Evolutionary conservation across 2,797 vertebrate species (phyloP), one percentile per base, ranked within the genome.

Genomic region (Periparus ater): DNA sequence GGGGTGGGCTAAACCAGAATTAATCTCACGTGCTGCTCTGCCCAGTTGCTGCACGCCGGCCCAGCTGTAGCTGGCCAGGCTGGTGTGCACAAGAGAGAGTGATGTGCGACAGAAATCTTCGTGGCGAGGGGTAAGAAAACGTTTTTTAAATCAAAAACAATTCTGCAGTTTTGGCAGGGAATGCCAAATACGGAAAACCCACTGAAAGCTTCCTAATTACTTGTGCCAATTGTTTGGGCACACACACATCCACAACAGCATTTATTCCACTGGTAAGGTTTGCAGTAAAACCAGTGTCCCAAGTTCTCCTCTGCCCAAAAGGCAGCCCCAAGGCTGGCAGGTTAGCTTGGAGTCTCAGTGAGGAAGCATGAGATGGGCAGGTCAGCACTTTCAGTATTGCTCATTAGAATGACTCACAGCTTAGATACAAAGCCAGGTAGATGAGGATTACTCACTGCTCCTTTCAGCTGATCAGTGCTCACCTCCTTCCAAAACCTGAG

Each of bases 341-440:
- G n/a, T 11, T 92, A 48, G n/a, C 71, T 66, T 44, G 54, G 47
- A 87, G 44, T 78, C 54, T 78, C 34, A 45, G n/a, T 14, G 53
- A 85, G 78, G 66, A 50, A 51, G 15, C 45, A 32, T 4, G 26
- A 86, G 88, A 55, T 13, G 14, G 66, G 63, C 89, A 96, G 76
- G 84, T 91, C 81, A 63, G 73, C 44, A 5, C 61, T 86, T 88
- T 44, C 47, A 50, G 61, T 51, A 27, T 32, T 72, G 42, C 89
- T 92, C 78, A 58, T 91, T 80, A 65, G 44, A 62, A 54, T 93
- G 94, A 94, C 70, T 92, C 85, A 93, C 36, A 50, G n/a, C 11
- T 87, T 53, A 50, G 89, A 65, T 75, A 84, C 74, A 76, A 73
- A 93, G 53, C 81, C 76, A 67, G 8, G 6, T 13, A 42, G 67